These are phyloP conservation scores for Drosophila leonis DNA, from an alignment of 2,888 invertebrate genomes.

Conservation along the genomic window DNA sequence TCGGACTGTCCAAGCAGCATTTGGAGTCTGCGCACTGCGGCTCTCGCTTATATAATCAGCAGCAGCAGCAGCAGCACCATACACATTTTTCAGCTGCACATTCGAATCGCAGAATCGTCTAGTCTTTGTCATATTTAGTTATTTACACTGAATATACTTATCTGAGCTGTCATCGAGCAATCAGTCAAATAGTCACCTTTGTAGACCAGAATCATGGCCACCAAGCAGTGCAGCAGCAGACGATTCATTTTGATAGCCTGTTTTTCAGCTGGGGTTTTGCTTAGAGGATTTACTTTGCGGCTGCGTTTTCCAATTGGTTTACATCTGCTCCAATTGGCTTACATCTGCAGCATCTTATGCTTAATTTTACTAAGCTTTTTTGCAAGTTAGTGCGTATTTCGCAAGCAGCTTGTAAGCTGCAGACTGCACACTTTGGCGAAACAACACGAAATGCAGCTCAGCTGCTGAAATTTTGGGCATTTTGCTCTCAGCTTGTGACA, in stretches of 20 bases:
- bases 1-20: slow-evolving; percentile 39
- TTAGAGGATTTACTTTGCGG: slow-evolving; percentile 12
- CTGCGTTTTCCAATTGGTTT: slow-evolving; percentile 8
- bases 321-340: slow-evolving; percentile 6
- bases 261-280: slow-evolving; percentile 29
- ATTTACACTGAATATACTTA: slow-evolving; percentile 2
- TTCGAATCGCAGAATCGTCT: not conserved
- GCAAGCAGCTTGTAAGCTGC: slow-evolving; percentile 31
- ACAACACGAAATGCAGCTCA: slow-evolving; percentile 79
- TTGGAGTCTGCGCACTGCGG: slow-evolving; percentile 75
- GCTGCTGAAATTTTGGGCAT: slow-evolving; percentile 66
- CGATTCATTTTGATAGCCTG: slow-evolving; percentile 73
- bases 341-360: slow-evolving; percentile 51
- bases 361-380: slow-evolving; percentile 20
- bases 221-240: slow-evolving; percentile 79
- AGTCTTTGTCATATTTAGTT: not conserved
- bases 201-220: slow-evolving; percentile 82
- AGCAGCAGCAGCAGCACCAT: slow-evolving; percentile 68
- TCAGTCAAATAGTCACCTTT: slow-evolving; percentile 70
- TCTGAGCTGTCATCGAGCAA: not conserved
- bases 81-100: slow-evolving; percentile 72
- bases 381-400: slow-evolving; percentile 6
- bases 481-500: slow-evolving; percentile 54
- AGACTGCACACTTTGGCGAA: slow-evolving; percentile 76
- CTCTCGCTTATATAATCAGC: slow-evolving; percentile 79